Evolutionary conservation across 37 sponge, comb jelly and placozoan genomes (phyloP), one percentile per base, ranked within the genome.

Genomic region (Bolinopsis microptera): DNA sequence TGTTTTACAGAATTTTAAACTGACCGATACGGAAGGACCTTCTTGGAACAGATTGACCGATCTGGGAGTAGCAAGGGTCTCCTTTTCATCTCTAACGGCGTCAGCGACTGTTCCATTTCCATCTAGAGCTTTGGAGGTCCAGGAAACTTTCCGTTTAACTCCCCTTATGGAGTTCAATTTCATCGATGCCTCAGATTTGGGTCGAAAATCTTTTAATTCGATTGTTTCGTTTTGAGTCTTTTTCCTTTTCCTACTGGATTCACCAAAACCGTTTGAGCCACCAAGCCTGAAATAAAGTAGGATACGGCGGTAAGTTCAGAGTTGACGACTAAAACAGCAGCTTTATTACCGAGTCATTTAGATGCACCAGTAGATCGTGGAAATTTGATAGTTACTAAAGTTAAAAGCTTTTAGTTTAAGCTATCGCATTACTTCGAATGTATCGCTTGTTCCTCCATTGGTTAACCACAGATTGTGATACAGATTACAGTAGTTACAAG

Each of bases 1-100:
- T n/a, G n/a, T n/a, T n/a, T n/a, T n/a, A n/a, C n/a, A n/a, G n/a
- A n/a, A n/a, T n/a, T 30, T 5, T 24, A 3, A 35, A 77, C 80
- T 35, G 27, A 77, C 80, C 0, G 80, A 32, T 35, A 77, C 36
- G 28, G 80, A 77, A 32, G 80, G 80, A 9, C 80, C 80, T 32
- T 77, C 80, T 18, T 77, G 80, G 36, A 77, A 77, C 1, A 77
- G 35, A 32, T 32, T 77, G 9, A 77, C 80, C 27, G 80, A 27
- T 35, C 80, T 28, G 3, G 80, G 80, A 35, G 80, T 32, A 32
- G 32, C 33, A 32, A 32, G 28, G 36, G 80, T 32, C 0, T 77
- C 80, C 21, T 34, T 77, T 77, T 77, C 80, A 34, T 77, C 80
- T 32, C 80, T 77, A 1, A 77, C 36, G 2, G 80, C 80, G 33